Percentiles rank a stretch among this genome's conserved stretches.
phyloP scores from a whole-genome alignment of 2,888 invertebrate species.

The Glaucopsyche alexis region DNA sequence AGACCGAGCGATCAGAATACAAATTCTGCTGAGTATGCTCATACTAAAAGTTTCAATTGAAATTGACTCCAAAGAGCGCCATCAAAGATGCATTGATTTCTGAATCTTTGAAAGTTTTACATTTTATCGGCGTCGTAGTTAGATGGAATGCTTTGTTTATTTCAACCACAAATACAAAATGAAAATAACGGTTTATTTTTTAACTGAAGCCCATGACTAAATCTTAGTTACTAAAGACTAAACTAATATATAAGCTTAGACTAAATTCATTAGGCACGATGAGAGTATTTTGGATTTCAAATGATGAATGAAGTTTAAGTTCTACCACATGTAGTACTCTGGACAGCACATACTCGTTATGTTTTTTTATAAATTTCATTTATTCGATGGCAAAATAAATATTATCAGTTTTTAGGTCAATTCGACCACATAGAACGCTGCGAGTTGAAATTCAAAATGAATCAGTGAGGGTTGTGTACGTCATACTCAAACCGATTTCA shows the following conservation, averaged over 20 bases:
- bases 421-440: neutral
- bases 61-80: neutral
- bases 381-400: too few relatives aligned
- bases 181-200: too few relatives aligned
- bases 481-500: neutral
- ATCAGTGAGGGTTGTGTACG: neutral
- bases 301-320: too few relatives aligned
- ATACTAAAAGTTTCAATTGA: neutral
- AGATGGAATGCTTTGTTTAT: neutral
- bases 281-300: too few relatives aligned
- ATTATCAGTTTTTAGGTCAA: neutral
- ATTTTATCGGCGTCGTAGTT: neutral
- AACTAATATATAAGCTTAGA: too few relatives aligned
- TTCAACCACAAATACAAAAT: neutral
- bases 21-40: constrained; percentile 3
- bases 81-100: constrained; percentile 11
- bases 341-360: too few relatives aligned
- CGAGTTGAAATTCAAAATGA: neutral
- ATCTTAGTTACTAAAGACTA: too few relatives aligned
- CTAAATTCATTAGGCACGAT: too few relatives aligned
- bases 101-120: constrained; percentile 1
- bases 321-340: too few relatives aligned
- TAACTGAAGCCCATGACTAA: too few relatives aligned
- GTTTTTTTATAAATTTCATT: too few relatives aligned
- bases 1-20: constrained; percentile 15